A percentile compares a stretch with the other conserved stretches of the same genome.
Evolutionary conservation across 2,113 vertebrate species (phyloP).

Genomic region (Camelus bactrianus): DNA sequence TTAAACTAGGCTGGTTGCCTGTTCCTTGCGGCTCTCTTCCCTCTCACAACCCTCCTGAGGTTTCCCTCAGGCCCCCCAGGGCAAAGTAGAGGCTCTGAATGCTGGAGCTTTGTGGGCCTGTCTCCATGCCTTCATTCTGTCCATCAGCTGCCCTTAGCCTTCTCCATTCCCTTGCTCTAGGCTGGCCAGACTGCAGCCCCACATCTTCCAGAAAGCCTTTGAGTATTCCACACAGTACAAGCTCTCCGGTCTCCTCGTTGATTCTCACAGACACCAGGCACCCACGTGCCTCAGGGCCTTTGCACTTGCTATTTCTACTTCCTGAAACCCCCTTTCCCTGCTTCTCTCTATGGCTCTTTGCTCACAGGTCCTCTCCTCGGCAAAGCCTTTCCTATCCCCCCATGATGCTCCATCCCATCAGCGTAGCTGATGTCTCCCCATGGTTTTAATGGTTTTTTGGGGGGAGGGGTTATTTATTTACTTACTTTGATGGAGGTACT

Average conservation of each 20-base stretch:
- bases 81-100: not conserved
- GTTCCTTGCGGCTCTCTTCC: not conserved
- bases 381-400: not conserved
- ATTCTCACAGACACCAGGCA: not conserved
- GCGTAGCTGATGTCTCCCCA: not conserved
- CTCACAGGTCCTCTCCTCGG: not conserved
- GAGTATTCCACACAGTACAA: too few relatives aligned
- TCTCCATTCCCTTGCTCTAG: not conserved
- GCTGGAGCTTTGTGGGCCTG: too few relatives aligned
- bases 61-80: not conserved
- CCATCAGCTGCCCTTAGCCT: not conserved
- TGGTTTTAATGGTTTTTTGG: too few relatives aligned
- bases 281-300: not conserved
- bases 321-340: not conserved
- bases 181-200: not conserved
- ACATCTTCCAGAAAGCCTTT: not conserved
- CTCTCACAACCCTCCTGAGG: too few relatives aligned
- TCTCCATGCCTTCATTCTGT: accelerated
- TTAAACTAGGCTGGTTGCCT: not conserved
- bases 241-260: not conserved
- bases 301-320: not conserved
- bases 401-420: not conserved
- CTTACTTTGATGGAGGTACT: too few relatives aligned
- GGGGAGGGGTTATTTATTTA: too few relatives aligned
- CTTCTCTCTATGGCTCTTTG: not conserved